A percentile compares a stretch with the other conserved stretches of the same genome.
Conservation (phyloP, 2,888 invertebrate species). For the Apeira syringaria region DNA sequence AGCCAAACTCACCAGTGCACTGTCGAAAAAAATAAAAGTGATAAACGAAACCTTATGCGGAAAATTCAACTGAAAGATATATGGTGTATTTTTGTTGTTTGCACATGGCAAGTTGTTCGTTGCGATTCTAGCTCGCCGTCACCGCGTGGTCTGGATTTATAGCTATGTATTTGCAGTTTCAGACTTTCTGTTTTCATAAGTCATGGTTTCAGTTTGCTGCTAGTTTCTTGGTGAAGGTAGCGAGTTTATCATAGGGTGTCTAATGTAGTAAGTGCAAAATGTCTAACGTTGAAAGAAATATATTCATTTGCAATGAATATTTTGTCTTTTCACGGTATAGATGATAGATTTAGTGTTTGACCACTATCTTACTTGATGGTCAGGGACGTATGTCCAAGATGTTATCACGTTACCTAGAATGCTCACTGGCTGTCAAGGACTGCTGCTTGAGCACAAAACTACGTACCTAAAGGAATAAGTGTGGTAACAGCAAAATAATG, state of each 20-base stretch:
- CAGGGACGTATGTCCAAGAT: too few relatives aligned
- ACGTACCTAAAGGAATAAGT: too few relatives aligned
- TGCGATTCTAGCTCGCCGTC: constrained; percentile 71
- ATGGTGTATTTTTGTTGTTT: constrained; percentile 74
- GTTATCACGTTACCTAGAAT: too few relatives aligned
- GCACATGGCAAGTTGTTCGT: constrained; percentile 56
- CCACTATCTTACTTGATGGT: too few relatives aligned
- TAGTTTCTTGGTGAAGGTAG: constrained; percentile 36
- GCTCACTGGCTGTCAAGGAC: too few relatives aligned
- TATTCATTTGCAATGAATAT: too few relatives aligned
- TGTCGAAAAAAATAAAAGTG: constrained; percentile 36
- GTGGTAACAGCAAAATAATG: too few relatives aligned
- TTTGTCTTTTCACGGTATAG: too few relatives aligned
- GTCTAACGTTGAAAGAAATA: too few relatives aligned
- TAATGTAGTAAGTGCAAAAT: constrained; percentile 16
- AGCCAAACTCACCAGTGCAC: constrained; percentile 26
- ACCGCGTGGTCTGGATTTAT: constrained; percentile 73
- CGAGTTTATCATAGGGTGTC: constrained; percentile 26
- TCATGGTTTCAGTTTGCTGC: constrained; percentile 56
- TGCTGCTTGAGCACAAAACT: too few relatives aligned
- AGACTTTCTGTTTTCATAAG: constrained; percentile 71
- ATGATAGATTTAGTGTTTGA: too few relatives aligned
- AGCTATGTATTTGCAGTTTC: constrained; percentile 67
- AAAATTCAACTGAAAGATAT: constrained; percentile 69
- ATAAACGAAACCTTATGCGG: constrained; percentile 47